Conservation (phyloP, 2,113 vertebrate genomes). For the Oncorhynchus tshawytscha region DNA sequence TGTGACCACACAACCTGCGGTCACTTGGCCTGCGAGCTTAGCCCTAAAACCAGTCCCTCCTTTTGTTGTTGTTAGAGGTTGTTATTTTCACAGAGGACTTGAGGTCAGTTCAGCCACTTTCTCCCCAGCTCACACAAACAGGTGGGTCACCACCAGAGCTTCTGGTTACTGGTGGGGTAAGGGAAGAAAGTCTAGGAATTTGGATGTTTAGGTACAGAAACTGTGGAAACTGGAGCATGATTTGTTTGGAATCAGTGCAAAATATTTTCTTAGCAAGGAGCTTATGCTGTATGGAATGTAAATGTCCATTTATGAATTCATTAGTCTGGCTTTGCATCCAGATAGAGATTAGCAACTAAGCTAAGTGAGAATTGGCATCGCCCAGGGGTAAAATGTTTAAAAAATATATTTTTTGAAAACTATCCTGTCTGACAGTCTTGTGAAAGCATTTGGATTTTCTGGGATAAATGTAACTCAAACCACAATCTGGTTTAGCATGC, state of each 20-base stretch:
- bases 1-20: constrained; percentile 56
- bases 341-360: background rate
- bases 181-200: constrained; percentile 37
- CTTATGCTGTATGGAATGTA: constrained; percentile 62
- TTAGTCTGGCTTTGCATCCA: constrained; percentile 37
- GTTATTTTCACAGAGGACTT: constrained; percentile 29
- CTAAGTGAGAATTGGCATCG: constrained; percentile 55
- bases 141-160: constrained; percentile 36
- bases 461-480: no score
- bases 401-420: background rate
- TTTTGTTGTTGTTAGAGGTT: constrained; percentile 14
- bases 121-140: constrained; percentile 46
- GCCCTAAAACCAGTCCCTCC: constrained; percentile 35
- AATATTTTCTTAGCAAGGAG: constrained; percentile 63
- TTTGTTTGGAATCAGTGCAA: constrained; percentile 47
- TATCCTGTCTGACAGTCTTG: background rate
- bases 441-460: no score
- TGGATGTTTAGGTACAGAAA: constrained; percentile 47
- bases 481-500: no score
- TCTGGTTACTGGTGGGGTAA: constrained; percentile 15
- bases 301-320: constrained; percentile 61
- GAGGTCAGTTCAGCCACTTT: constrained; percentile 47
- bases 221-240: constrained; percentile 58
- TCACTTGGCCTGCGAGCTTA: constrained; percentile 31
- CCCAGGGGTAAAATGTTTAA: constrained; percentile 12